A percentile compares a stretch with the other conserved stretches of the same genome.
Conservation (phyloP, 2,797 vertebrate species). For the Gobionotothen gibberifrons region DNA sequence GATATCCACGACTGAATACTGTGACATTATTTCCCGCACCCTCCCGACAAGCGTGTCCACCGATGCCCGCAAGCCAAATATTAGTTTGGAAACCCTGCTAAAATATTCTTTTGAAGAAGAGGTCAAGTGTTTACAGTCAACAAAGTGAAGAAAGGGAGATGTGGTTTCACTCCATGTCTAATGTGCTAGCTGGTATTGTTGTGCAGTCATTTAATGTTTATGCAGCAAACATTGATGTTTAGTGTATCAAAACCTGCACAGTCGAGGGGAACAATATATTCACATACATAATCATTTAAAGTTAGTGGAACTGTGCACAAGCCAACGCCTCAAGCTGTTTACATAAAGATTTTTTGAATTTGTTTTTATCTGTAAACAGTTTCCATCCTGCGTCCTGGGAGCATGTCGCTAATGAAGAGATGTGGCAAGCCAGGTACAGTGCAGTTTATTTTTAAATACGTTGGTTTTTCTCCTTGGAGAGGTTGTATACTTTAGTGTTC, state of each 20-base stretch:
- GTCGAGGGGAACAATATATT: slow-evolving; percentile 68
- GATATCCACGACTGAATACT: slow-evolving; percentile 86
- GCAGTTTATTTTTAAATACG: slow-evolving; percentile 16
- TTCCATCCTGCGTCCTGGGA: slow-evolving; percentile 95
- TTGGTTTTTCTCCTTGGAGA: slow-evolving; percentile 17
- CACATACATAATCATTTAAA: slow-evolving; percentile 74
- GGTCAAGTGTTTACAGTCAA: slow-evolving; percentile 82
- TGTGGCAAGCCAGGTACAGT: slow-evolving; percentile 98
- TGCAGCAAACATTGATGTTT: slow-evolving; percentile 72
- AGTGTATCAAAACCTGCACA: slow-evolving; percentile 67
- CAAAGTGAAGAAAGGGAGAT: slow-evolving; percentile 76
- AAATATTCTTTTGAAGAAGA: slow-evolving; percentile 89
- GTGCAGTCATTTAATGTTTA: slow-evolving; percentile 78
- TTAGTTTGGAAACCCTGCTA: slow-evolving; percentile 80
- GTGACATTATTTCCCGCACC: slow-evolving; percentile 86
- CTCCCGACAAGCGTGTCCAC: slow-evolving; percentile 85
- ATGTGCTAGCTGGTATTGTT: slow-evolving; percentile 76
- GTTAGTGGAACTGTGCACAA: slow-evolving; percentile 67
- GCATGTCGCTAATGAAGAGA: slow-evolving; percentile 96
- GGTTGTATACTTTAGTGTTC: slow-evolving; percentile 42
- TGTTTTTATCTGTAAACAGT: slow-evolving; percentile 76
- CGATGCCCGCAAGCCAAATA: slow-evolving; percentile 84
- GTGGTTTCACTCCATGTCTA: slow-evolving; percentile 79
- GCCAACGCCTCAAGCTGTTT: slow-evolving; percentile 52
- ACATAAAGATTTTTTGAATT: slow-evolving; percentile 36